A percentile compares a stretch with the other conserved stretches of the same genome.
phyloP scores from a whole-genome alignment of 1,140 invertebrate genomes.

The Aethina tumida region DNA sequence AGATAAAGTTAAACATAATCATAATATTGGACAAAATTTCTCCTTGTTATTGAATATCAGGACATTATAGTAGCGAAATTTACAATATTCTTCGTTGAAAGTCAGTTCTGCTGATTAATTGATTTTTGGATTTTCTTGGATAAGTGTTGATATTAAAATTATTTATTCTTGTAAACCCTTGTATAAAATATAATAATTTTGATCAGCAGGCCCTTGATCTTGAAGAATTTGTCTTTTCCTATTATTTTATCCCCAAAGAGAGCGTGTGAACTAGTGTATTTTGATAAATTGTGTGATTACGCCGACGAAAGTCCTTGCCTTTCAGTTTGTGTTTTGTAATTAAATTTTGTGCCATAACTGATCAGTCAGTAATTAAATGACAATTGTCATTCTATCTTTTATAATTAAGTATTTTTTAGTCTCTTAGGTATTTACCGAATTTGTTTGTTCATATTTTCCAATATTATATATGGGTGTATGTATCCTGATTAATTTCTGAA shows the following conservation, averaged over 20 bases:
- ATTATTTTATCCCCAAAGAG: slow-evolving; percentile 1
- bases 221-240: slow-evolving; percentile 11
- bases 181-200: no score
- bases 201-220: no score
- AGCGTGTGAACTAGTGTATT: slow-evolving; percentile 25
- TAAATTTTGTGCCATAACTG: slow-evolving; percentile 32
- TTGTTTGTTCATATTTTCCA: slow-evolving; percentile 5
- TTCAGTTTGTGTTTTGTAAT: slow-evolving; percentile 18
- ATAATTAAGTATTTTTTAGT: slow-evolving; percentile 7
- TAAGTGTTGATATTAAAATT: slow-evolving; percentile 27
- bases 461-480: no score
- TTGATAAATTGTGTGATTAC: slow-evolving; percentile 35
- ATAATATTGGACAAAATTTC: slow-evolving; percentile 28
- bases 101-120: slow-evolving; percentile 21
- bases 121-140: slow-evolving; percentile 12
- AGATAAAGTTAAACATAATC: slow-evolving; percentile 21
- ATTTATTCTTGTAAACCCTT: slow-evolving; percentile 30
- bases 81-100: slow-evolving; percentile 15
- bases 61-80: slow-evolving; percentile 24
- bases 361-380: no score
- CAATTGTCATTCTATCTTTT: slow-evolving; percentile 9
- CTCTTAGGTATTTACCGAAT: slow-evolving; percentile 1
- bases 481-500: no score
- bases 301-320: slow-evolving; percentile 31
- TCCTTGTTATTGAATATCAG: slow-evolving; percentile 31